A percentile compares a stretch with the other conserved stretches of the same genome.
Conservation (phyloP, 1,140 invertebrate genomes). For the Apis cerana region DNA sequence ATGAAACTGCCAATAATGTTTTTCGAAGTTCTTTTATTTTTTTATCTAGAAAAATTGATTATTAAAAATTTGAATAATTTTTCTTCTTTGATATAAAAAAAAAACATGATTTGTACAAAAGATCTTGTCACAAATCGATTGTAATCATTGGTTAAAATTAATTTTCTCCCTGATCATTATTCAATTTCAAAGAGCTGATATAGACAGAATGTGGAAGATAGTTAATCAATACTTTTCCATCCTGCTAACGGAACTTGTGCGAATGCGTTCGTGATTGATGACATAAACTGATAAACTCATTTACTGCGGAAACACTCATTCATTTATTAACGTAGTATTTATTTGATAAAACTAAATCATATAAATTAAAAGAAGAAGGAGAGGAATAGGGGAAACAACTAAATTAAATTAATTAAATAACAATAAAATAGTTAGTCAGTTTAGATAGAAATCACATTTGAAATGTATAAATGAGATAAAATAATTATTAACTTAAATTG, state of each 20-base stretch:
- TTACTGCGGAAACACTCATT: neutral
- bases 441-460: no score
- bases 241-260: neutral
- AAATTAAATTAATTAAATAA: neutral
- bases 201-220: neutral
- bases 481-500: no score
- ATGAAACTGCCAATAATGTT: no score
- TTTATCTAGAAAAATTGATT: no score
- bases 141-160: neutral
- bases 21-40: no score
- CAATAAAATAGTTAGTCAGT: no score
- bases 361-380: neutral
- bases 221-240: conserved; percentile 16
- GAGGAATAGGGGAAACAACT: neutral
- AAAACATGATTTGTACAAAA: neutral
- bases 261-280: conserved; percentile 1
- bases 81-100: no score
- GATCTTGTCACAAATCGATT: neutral
- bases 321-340: neutral
- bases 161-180: neutral
- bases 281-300: neutral
- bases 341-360: neutral
- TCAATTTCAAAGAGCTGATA: neutral
- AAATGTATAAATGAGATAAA: no score
- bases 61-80: no score